These are phyloP conservation scores for Heterochromis multidens DNA, from an alignment of 2,113 vertebrate species.

Conservation along the genomic window DNA sequence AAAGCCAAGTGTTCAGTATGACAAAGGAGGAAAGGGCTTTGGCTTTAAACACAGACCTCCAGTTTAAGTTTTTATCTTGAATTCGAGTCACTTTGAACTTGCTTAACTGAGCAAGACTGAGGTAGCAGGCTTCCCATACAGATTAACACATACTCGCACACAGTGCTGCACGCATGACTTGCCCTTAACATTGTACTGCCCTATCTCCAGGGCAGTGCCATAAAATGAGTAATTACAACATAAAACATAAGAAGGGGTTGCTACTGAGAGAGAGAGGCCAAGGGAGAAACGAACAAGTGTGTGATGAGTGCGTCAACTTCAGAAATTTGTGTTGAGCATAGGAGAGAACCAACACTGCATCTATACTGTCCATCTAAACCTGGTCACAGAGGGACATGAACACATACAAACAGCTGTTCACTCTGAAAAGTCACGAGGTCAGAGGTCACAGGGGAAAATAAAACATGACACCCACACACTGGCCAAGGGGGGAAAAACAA, in stretches of 20 bases:
- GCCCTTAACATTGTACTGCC: constrained; percentile 27
- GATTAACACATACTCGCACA: background rate
- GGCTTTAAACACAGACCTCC: background rate
- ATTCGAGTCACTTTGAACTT: constrained; percentile 32
- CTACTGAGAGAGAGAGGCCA: background rate
- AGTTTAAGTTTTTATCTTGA: constrained; percentile 5
- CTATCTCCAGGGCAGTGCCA: constrained; percentile 5
- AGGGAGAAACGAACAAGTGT: background rate
- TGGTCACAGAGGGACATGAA: background rate
- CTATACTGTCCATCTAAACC: background rate
- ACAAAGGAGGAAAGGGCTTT: background rate
- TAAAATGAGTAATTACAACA: constrained; percentile 31
- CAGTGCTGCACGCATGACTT: constrained; percentile 29
- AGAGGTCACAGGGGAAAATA: constrained; percentile 9
- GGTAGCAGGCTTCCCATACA: constrained; percentile 12
- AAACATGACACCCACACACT: constrained; percentile 11
- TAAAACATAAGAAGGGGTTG: background rate
- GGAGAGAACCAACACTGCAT: background rate
- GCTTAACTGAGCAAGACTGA: constrained; percentile 32
- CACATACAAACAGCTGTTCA: constrained; percentile 26
- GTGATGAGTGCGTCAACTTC: background rate
- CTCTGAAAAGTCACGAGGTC: constrained; percentile 33
- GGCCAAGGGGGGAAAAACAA: background rate
- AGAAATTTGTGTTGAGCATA: background rate
- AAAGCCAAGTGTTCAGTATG: background rate